These are phyloP conservation scores for Laothoe populi DNA, from an alignment of 2,888 invertebrate species.

Conservation along the genomic window DNA sequence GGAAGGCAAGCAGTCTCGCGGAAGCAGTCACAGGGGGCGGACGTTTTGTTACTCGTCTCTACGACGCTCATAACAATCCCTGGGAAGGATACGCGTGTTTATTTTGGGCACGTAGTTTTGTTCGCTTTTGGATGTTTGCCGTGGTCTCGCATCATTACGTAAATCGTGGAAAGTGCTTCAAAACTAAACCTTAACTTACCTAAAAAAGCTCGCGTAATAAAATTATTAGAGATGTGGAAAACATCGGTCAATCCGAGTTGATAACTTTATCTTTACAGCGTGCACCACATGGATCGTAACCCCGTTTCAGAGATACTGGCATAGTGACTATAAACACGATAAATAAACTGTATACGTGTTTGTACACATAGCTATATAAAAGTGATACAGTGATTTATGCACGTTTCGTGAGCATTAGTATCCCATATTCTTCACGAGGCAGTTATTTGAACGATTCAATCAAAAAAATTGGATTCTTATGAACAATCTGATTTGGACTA, in stretches of 20 bases:
- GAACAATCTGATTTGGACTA: conserved; percentile 29
- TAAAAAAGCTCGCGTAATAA: conserved; percentile 27
- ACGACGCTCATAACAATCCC: conserved; percentile 51
- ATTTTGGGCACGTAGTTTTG: conserved; percentile 66
- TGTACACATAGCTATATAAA: conserved; percentile 48
- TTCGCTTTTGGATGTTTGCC: conserved; percentile 61
- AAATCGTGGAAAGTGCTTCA: conserved; percentile 49
- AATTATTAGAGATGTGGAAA: conserved; percentile 37
- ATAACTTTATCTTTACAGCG: conserved; percentile 49
- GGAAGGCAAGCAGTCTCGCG: conserved; percentile 58
- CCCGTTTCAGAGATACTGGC: conserved; percentile 49
- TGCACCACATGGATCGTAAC: conserved; percentile 56
- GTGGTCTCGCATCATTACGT: conserved; percentile 65
- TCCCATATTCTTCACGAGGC: conserved; percentile 15
- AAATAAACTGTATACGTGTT: conserved; percentile 51
- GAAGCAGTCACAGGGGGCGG: conserved; percentile 56
- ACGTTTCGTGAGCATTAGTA: conserved; percentile 40
- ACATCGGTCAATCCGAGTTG: conserved; percentile 45
- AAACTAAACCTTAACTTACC: conserved; percentile 15
- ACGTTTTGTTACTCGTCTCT: conserved; percentile 50
- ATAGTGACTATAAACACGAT: conserved; percentile 57
- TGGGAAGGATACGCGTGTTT: conserved; percentile 66
- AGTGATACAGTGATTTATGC: conserved; percentile 38
- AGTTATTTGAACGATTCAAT: conserved; percentile 31
- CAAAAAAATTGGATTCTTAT: conserved; percentile 29